Base-by-base conservation (phyloP, 2,113 vertebrate genomes). In the Rattus rattus region DNA sequence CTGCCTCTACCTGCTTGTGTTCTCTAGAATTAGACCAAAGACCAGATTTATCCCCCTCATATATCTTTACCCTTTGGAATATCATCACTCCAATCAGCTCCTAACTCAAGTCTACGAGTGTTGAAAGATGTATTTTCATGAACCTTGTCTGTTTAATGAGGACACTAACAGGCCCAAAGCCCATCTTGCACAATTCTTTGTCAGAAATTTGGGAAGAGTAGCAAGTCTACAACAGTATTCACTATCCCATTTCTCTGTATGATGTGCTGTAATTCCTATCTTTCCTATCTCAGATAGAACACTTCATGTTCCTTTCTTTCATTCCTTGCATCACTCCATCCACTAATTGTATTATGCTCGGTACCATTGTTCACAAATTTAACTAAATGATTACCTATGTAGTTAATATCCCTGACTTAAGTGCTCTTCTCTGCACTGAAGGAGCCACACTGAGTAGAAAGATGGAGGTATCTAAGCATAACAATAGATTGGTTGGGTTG, bases 321-420 rank as follows among this genome's bases (percentile, higher is more conserved):
- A 13, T 1, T 86, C 49, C 67, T 87, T 92, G 26, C 36, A 91
- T 90, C 91, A 81, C 93, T 90, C 43, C 17, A 5, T 91, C 79
- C 39, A 33, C 33, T 93, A 75, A 83, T 84, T 65, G 26, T 36
- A 75, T 79, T 92, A 73, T 4, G 59, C 36, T 90, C 87, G 20
- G 54, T 80, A 85, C 69, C 20, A 86, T 43, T 39, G 43, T 89
- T 92, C 36, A 94, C 54, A 88, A 39, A 61, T 33, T 1, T 33
- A 76, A 61, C 79, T 70, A 87, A 84, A 67, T 90, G 43, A 88
- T 81, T 49, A 94, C 86, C 39, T 94, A 52, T 81, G 12, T 43
- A 93, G 52, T 70, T 91, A 81, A 10, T 63, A 20, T 59, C 16
- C 92, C 12, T 67, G 65, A 75, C 59, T 56, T 47, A 7, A 75